phyloP scores from a whole-genome alignment of 1,140 invertebrate genomes.

The Scaptodrosophila lebanonensis region DNA sequence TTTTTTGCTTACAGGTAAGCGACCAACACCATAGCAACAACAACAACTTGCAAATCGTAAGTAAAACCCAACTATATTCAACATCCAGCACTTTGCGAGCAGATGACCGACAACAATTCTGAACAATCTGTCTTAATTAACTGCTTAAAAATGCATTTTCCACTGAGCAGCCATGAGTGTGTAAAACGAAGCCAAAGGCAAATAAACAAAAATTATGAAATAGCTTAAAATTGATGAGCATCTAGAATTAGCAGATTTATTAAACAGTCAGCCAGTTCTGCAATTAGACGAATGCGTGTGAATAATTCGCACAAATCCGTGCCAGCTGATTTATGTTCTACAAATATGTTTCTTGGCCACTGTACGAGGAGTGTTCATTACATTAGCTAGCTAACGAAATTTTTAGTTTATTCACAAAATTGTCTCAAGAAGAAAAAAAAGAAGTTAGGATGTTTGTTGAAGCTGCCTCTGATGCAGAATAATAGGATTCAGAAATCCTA shows the following conservation, averaged over 20 bases:
- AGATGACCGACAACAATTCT: constrained; percentile 12
- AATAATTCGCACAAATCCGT: constrained; percentile 22
- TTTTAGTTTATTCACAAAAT: no score
- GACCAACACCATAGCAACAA: constrained; percentile 13
- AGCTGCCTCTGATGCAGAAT: no score
- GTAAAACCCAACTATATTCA: constrained; percentile 6
- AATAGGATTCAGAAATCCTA: no score
- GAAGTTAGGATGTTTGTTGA: no score
- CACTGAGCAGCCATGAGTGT: no score
- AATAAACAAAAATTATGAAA: not conserved
- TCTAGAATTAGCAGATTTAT: not conserved
- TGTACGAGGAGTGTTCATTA: no score
- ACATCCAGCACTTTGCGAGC: not conserved
- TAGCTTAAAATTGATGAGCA: not conserved
- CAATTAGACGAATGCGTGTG: constrained; percentile 30
- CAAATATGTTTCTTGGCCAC: constrained; percentile 61
- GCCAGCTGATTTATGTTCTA: constrained; percentile 62
- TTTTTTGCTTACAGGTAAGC: constrained; percentile 33
- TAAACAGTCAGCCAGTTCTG: constrained; percentile 28
- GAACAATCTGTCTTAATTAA: constrained; percentile 28
- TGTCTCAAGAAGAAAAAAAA: no score
- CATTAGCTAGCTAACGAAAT: no score
- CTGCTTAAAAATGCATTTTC: constrained; percentile 50
- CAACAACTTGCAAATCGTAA: constrained; percentile 30
- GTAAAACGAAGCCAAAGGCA: not conserved